These are phyloP conservation scores for Platycheirus albimanus DNA, from an alignment of 2,888 invertebrate species.

Conservation along the genomic window DNA sequence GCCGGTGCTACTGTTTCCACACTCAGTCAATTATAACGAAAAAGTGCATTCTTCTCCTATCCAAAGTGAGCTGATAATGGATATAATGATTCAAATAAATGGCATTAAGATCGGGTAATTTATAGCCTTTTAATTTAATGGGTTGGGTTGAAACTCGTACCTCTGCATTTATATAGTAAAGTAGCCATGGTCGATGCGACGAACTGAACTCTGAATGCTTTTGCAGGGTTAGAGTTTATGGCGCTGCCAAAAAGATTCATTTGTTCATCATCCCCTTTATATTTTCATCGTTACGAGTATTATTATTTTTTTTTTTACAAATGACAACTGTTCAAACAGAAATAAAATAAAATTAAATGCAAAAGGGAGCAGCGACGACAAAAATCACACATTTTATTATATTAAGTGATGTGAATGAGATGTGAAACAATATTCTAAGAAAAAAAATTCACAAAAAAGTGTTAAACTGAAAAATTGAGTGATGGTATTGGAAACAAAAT, in stretches of 20 bases:
- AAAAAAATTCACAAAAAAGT: constrained; percentile 26
- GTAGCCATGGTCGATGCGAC: constrained; percentile 11
- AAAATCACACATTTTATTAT: constrained; percentile 61
- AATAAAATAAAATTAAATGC: constrained; percentile 41
- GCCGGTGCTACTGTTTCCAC: constrained; percentile 31
- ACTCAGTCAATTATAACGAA: constrained; percentile 58
- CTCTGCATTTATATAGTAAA: not conserved
- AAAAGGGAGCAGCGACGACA: constrained; percentile 19
- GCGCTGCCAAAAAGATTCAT: constrained; percentile 27
- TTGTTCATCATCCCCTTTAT: constrained; percentile 67
- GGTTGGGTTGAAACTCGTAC: constrained; percentile 77
- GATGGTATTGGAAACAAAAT: constrained; percentile 32
- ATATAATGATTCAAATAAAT: constrained; percentile 76
- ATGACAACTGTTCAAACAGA: constrained; percentile 64
- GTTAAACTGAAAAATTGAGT: constrained; percentile 38
- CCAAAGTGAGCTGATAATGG: constrained; percentile 67
- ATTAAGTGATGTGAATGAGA: constrained; percentile 22
- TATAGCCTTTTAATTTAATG: constrained; percentile 83
- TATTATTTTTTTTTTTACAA: constrained; percentile 18
- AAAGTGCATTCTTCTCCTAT: constrained; percentile 53
- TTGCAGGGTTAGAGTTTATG: constrained; percentile 14
- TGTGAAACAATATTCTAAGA: not conserved
- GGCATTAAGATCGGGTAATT: constrained; percentile 80
- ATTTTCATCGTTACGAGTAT: constrained; percentile 9
- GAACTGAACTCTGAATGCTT: not conserved